Evolutionary conservation across 2,113 vertebrate species (phyloP).

Genomic region (Strigops habroptila): DNA sequence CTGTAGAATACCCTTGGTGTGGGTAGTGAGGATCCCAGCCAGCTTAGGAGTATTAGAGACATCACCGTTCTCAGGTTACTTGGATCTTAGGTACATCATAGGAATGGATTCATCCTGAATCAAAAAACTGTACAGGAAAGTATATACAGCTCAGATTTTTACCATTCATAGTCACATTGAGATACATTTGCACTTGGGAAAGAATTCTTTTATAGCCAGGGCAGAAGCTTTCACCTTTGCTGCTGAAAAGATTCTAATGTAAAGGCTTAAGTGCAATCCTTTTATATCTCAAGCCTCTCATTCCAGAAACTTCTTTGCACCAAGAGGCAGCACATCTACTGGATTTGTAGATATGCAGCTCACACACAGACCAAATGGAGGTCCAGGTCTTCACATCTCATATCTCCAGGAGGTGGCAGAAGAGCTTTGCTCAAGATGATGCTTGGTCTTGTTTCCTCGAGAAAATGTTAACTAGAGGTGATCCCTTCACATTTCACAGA

Average conservation of each 20-base stretch:
- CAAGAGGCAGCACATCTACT: accelerated
- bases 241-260: not conserved
- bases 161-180: accelerated
- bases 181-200: not conserved
- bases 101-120: not conserved
- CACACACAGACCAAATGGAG: not conserved
- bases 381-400: not conserved
- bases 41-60: not conserved
- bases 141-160: not conserved
- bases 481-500: not conserved
- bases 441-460: not conserved
- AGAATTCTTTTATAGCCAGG: not conserved
- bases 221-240: not conserved
- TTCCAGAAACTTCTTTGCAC: not conserved
- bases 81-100: not conserved
- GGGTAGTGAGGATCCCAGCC: not conserved
- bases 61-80: not conserved
- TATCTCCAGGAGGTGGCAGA: slow-evolving; percentile 50
- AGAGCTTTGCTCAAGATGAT: slow-evolving; percentile 27
- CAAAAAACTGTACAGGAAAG: not conserved
- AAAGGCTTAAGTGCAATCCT: not conserved
- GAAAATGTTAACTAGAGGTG: not conserved
- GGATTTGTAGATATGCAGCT: not conserved
- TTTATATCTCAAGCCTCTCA: not conserved
- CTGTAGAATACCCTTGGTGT: not conserved